Percentiles rank a stretch among this genome's conserved stretches.
phyloP scores from a whole-genome alignment of 2,797 vertebrate species.

The Allobates femoralis region DNA sequence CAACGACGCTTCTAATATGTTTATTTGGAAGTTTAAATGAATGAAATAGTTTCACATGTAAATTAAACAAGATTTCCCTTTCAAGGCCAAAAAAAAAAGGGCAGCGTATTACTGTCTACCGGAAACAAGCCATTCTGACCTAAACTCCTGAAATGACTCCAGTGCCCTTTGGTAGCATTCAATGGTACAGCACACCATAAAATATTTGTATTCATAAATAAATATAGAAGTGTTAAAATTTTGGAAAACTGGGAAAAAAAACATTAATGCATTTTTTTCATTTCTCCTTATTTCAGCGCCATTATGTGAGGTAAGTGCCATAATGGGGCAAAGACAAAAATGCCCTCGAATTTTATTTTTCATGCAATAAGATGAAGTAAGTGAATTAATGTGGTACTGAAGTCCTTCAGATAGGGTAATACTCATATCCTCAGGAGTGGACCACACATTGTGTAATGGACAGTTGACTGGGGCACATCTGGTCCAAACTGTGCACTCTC shows the following conservation, averaged over 20 bases:
- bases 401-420: no score
- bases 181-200: background rate
- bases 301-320: background rate
- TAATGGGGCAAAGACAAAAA: no score
- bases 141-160: background rate
- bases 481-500: no score
- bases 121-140: background rate
- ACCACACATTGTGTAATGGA: no score
- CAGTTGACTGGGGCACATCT: no score
- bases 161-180: background rate
- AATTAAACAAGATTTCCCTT: constrained; percentile 9
- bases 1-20: background rate
- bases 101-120: background rate
- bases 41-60: background rate
- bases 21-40: background rate
- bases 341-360: no score
- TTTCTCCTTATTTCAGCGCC: background rate
- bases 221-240: background rate
- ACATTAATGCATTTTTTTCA: no score
- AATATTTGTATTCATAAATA: background rate
- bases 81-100: background rate
- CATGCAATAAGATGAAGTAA: no score
- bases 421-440: no score
- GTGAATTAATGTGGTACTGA: no score
- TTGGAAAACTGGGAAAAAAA: background rate